A percentile compares a stretch with the other conserved stretches of the same genome.
These are phyloP conservation scores for Notarius quadriscutis DNA, from an alignment of 2,113 vertebrate species.

Conservation along the genomic window DNA sequence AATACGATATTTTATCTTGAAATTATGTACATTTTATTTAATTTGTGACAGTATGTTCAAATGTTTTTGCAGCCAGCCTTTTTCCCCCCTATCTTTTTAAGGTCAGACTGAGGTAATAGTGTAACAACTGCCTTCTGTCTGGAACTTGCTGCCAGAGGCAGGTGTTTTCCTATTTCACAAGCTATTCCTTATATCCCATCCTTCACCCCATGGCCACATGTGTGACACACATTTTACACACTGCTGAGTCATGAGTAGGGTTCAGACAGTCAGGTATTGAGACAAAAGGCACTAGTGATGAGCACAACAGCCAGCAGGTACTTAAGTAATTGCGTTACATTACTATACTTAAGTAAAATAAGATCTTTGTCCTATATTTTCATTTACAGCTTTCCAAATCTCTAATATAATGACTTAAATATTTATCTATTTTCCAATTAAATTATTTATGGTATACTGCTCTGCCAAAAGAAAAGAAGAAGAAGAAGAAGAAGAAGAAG, in stretches of 20 bases:
- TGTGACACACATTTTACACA: conserved; percentile 1
- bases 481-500: too few species aligned
- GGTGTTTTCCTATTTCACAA: not conserved
- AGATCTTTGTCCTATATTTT: not conserved
- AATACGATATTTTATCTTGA: not conserved
- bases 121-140: not conserved
- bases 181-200: not conserved
- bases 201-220: not conserved
- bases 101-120: not conserved
- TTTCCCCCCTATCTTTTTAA: not conserved
- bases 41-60: too few species aligned
- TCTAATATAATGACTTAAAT: not conserved
- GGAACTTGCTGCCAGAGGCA: not conserved
- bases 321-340: not conserved
- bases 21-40: too few species aligned
- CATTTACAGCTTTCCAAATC: not conserved
- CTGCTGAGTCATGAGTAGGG: not conserved
- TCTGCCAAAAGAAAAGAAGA: too few species aligned
- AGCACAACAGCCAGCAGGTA: not conserved
- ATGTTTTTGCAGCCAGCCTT: not conserved
- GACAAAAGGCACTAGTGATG: not conserved
- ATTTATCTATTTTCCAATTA: not conserved
- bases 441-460: not conserved
- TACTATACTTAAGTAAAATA: too few species aligned
- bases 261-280: not conserved